Conservation (phyloP, 2,888 invertebrate genomes). For the Euplexia lucipara region DNA sequence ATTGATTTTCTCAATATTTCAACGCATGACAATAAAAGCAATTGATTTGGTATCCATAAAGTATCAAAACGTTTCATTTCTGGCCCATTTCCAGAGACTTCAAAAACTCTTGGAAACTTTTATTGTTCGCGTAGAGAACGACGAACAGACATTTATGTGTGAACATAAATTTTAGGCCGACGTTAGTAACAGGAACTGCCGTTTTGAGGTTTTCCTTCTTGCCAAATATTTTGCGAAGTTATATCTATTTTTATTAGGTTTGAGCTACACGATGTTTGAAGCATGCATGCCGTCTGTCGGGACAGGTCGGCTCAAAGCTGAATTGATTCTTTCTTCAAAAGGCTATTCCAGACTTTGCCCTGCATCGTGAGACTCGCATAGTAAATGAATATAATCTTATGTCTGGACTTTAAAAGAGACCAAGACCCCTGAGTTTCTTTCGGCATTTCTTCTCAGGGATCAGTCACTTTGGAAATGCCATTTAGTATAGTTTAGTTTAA, state of each 20-base stretch:
- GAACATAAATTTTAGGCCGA: constrained; percentile 12
- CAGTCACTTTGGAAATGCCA: no score
- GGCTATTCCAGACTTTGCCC: no score
- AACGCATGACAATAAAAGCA: constrained; percentile 14
- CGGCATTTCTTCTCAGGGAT: no score
- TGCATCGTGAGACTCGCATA: no score
- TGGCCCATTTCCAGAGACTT: constrained; percentile 37
- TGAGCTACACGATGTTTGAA: no score
- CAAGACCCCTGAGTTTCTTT: no score
- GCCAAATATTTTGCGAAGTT: constrained; percentile 18
- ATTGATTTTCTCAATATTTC: background rate
- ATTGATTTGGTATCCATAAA: constrained; percentile 22
- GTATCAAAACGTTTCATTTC: background rate
- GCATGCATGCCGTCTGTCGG: no score
- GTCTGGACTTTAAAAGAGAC: no score
- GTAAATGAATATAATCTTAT: no score
- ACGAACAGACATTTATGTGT: constrained; percentile 30
- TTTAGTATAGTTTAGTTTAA: no score
- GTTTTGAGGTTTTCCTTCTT: constrained; percentile 40
- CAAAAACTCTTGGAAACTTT: constrained; percentile 25
- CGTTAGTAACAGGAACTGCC: constrained; percentile 22
- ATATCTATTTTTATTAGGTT: constrained; percentile 3
- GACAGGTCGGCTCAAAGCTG: no score
- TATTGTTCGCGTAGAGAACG: constrained; percentile 21
- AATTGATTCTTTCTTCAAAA: no score